Base-by-base conservation (phyloP, 2,113 vertebrate species). In the Cepphus grylle region DNA sequence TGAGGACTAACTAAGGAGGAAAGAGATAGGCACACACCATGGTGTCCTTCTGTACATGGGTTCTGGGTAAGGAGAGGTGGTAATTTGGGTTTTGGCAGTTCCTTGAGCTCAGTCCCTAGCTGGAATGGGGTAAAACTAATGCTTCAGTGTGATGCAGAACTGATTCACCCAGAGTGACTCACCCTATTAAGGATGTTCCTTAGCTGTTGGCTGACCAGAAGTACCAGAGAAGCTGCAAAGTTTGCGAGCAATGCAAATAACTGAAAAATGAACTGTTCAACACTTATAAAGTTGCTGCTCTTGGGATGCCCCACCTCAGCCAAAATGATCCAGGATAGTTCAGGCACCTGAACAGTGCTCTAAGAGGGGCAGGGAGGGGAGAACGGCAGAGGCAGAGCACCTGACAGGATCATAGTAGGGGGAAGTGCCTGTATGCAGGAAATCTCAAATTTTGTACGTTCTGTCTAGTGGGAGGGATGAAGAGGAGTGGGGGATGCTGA, bases 121-220 rank as follows among this genome's bases (percentile, higher is more conserved):
- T 83, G 38, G 12, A 55, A 21, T 74, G 81, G 81, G 55, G 38
- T 81, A 81, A 76, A 94, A 88, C 3, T n/a, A 88, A 0, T 36
- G 11, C 29, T 82, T 80, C 6, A 2, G 29, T 70, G 47, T 50
- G 56, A 47, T 61, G 50, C 69, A 94, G 67, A 63, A 19, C 36
- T 96, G 95, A 94, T 84, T 96, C 88, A 96, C 30, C 2, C 4
- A 32, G 32, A 45, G 29, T 90, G 88, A 93, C 36, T 95, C 90
- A 96, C 14, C 11, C 22, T 78, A 11, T 83, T 78, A 67, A 80
- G 56, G n/a, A 38, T 40, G 32, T 63, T 83, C 23, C 38, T 92
- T 63, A 76, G 19, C 36, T 71, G 50, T 30, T 83, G 67, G 43
- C 29, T 86, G 50, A 84, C 59, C 80, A 96, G 26, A 71, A 87